Percentiles rank a stretch among this genome's conserved stretches.
Conservation (phyloP, 2,888 invertebrate species). For the Dyspetes luteomarginatus region DNA sequence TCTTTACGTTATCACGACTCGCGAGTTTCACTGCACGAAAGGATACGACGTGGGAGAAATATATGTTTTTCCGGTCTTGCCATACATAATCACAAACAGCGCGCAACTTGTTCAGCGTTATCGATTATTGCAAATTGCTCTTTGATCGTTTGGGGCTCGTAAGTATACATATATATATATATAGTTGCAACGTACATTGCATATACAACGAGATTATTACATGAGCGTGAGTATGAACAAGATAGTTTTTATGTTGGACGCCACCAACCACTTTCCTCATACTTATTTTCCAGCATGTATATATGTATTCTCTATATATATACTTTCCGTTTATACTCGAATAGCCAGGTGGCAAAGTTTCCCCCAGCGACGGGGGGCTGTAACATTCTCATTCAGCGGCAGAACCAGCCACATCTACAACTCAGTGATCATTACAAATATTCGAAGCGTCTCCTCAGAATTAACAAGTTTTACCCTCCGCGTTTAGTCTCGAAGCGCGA, state of each 20-base stretch:
- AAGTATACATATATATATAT: not conserved
- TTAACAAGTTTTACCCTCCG: not conserved
- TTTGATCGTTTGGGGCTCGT: slow-evolving; percentile 24
- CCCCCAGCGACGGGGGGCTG: slow-evolving; percentile 65
- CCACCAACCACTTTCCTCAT: slow-evolving; percentile 33
- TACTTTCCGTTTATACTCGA: not conserved
- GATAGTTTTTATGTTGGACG: slow-evolving; percentile 1
- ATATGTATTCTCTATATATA: not conserved
- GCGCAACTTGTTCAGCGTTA: slow-evolving; percentile 26
- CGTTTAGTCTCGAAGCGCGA: no score
- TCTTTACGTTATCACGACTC: not conserved
- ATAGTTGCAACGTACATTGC: slow-evolving; percentile 9
- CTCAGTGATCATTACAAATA: slow-evolving; percentile 58
- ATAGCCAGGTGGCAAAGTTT: slow-evolving; percentile 72
- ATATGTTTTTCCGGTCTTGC: no score
- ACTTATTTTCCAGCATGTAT: slow-evolving; percentile 42
- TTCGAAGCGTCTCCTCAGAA: slow-evolving; percentile 49
- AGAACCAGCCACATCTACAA: slow-evolving; percentile 43
- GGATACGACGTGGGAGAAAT: not conserved
- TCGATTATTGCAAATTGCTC: slow-evolving; percentile 5
- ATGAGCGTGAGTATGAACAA: slow-evolving; percentile 39
- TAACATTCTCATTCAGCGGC: slow-evolving; percentile 35
- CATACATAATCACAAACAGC: slow-evolving; percentile 9
- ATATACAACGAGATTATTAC: slow-evolving; percentile 37
- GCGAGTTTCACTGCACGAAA: no score